phyloP scores from a whole-genome alignment of 2,113 vertebrate genomes.

The Xenus cinereus region DNA sequence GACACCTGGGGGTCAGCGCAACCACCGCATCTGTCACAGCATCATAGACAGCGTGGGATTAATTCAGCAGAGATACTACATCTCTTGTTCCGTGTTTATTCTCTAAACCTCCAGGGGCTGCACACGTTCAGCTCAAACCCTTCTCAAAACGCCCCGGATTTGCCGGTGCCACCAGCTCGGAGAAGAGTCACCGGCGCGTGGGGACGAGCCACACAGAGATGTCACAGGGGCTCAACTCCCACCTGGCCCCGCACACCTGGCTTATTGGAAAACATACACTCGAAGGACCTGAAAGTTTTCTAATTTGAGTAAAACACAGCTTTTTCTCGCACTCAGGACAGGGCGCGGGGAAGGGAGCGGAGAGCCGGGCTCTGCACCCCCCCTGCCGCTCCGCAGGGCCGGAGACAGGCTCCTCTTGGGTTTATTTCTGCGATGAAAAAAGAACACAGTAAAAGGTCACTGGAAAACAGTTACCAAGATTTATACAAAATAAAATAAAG shows the following conservation, averaged over 20 bases:
- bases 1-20: not conserved
- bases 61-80: not conserved
- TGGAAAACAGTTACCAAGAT: not conserved
- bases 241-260: rapidly evolving
- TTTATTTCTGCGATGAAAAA: not conserved
- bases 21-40: not conserved
- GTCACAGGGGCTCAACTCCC: rapidly evolving
- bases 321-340: rapidly evolving
- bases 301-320: not conserved
- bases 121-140: not conserved
- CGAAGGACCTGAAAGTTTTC: not conserved
- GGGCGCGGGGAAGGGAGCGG: not conserved
- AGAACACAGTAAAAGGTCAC: not conserved
- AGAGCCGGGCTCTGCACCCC: not conserved
- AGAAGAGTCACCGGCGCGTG: rapidly evolving
- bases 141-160: not conserved
- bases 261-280: rapidly evolving
- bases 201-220: rapidly evolving
- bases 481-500: not conserved
- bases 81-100: not conserved
- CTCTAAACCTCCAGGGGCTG: not conserved
- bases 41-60: not conserved
- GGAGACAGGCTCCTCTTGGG: not conserved
- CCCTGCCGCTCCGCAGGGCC: not conserved
- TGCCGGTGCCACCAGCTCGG: rapidly evolving